A percentile compares a stretch with the other conserved stretches of the same genome.
phyloP scores from a whole-genome alignment of 2,797 vertebrate species.

The Sparus aurata region DNA sequence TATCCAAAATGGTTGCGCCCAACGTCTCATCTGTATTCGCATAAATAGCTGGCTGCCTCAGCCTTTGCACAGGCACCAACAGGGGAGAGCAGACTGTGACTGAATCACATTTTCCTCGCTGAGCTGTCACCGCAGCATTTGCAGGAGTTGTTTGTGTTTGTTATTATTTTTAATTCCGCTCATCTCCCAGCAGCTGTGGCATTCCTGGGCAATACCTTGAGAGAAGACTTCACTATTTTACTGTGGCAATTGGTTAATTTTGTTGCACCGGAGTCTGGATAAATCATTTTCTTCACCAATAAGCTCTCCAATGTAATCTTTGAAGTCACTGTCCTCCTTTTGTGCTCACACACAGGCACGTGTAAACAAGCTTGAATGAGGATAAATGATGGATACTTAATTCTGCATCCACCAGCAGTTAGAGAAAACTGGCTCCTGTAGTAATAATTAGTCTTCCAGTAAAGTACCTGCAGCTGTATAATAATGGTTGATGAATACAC shows the following conservation, averaged over 20 bases:
- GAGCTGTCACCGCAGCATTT: slow-evolving; percentile 50
- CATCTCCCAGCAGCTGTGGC: slow-evolving; percentile 56
- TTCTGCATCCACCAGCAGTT: slow-evolving; percentile 31
- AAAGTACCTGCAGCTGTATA: slow-evolving; percentile 19
- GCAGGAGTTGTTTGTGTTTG: slow-evolving; percentile 51
- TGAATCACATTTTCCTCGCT: slow-evolving; percentile 61
- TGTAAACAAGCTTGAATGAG: slow-evolving; percentile 20
- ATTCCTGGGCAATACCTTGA: slow-evolving; percentile 31
- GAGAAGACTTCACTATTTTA: slow-evolving; percentile 36
- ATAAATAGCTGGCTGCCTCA: slow-evolving; percentile 68
- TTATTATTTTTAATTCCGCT: slow-evolving; percentile 64
- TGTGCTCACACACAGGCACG: slow-evolving; percentile 7
- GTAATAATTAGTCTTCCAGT: slow-evolving; percentile 34
- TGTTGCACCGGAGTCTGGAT: slow-evolving; percentile 38
- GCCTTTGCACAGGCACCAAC: slow-evolving; percentile 65
- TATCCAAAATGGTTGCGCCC: slow-evolving; percentile 63
- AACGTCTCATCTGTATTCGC: slow-evolving; percentile 66
- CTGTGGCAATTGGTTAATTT: slow-evolving; percentile 54
- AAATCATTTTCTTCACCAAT: slow-evolving; percentile 48
- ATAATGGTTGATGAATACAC: slow-evolving; percentile 46
- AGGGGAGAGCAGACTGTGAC: slow-evolving; percentile 64
- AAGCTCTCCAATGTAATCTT: slow-evolving; percentile 23
- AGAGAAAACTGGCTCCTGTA: slow-evolving; percentile 28
- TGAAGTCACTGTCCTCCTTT: slow-evolving; percentile 19
- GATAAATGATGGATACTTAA: slow-evolving; percentile 25